Percentiles rank a stretch among this genome's conserved stretches.
phyloP scores from a whole-genome alignment of 2,888 invertebrate species.

The Smittia sp. region DNA sequence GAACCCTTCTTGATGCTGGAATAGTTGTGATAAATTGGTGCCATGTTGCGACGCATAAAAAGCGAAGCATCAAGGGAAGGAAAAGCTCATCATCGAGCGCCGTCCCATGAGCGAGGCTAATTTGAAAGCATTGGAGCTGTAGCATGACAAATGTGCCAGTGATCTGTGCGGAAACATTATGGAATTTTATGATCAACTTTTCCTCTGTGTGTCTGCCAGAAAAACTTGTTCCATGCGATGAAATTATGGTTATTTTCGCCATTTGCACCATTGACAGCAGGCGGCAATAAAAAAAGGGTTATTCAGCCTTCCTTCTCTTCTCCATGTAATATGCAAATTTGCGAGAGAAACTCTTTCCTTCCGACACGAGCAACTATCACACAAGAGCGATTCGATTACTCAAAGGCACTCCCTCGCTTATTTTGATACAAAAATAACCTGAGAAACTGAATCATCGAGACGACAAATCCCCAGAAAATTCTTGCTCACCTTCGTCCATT shows the following conservation, averaged over 20 bases:
- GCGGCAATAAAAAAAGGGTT: constrained; percentile 26
- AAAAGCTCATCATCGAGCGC: constrained; percentile 2
- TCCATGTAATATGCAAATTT: constrained; percentile 22
- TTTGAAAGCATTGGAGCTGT: neutral
- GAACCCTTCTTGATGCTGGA: constrained; percentile 18
- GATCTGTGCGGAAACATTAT: constrained; percentile 3
- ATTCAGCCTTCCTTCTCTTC: constrained; percentile 2
- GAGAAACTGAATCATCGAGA: too few relatives aligned
- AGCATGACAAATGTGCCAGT: constrained; percentile 6
- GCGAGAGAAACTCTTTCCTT: neutral
- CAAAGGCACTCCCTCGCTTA: neutral
- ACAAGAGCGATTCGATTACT: neutral
- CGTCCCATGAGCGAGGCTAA: neutral
- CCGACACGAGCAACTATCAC: neutral
- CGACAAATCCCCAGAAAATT: too few relatives aligned
- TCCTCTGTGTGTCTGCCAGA: neutral
- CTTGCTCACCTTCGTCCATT: neutral
- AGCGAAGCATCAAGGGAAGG: neutral
- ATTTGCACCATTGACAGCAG: constrained; percentile 18
- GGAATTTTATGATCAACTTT: constrained; percentile 18
- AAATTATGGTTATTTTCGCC: constrained; percentile 12
- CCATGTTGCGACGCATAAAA: neutral
- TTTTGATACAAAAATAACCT: too few relatives aligned
- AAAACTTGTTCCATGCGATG: constrained; percentile 1
- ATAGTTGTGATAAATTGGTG: constrained; percentile 37